phyloP scores from a whole-genome alignment of 2,113 vertebrate species.

The Otolemur garnettii region DNA sequence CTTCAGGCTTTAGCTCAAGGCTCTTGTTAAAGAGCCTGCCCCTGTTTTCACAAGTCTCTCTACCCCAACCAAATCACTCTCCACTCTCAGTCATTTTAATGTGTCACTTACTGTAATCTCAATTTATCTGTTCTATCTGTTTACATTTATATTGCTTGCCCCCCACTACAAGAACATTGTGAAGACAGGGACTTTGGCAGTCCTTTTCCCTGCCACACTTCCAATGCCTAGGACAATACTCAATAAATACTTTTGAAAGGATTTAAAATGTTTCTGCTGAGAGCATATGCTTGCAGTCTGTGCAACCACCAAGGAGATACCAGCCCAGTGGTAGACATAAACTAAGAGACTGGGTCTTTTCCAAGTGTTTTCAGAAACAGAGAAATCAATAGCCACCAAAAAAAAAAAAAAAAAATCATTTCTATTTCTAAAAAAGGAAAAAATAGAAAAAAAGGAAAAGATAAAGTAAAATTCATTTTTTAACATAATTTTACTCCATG shows the following conservation, averaged over 20 bases:
- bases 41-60: neutral
- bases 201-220: neutral
- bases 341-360: conserved; percentile 48
- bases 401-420: conserved; percentile 44
- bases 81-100: neutral
- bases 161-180: neutral
- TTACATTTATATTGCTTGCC: neutral
- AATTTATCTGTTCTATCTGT: neutral
- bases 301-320: conserved; percentile 35
- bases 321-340: conserved; percentile 52
- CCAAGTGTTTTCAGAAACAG: conserved; percentile 71
- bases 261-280: conserved; percentile 15
- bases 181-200: neutral
- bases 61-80: neutral
- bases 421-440: conserved; percentile 1
- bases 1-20: neutral
- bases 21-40: neutral
- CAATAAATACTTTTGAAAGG: conserved; percentile 48
- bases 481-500: conserved; percentile 36
- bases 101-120: neutral
- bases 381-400: conserved; percentile 65
- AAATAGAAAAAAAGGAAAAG: neutral
- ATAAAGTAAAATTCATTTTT: neutral
- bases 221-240: conserved; percentile 36
- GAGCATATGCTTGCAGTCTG: conserved; percentile 65